Base-by-base conservation (phyloP, 2,797 vertebrate species). In the Scleropages formosus region DNA sequence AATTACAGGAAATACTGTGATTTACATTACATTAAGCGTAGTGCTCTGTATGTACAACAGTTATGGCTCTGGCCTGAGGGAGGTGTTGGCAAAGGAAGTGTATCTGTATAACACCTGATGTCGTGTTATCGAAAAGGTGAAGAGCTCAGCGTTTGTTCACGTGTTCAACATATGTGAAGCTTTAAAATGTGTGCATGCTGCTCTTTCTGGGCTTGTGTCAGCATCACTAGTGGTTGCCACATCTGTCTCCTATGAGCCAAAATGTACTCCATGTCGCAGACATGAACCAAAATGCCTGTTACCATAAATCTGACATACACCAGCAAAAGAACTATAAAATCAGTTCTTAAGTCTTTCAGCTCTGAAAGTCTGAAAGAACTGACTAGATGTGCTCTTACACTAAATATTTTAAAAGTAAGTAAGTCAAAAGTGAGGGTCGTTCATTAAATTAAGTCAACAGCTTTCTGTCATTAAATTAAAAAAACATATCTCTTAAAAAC, bases 11-110 rank as follows among this genome's bases (percentile, higher is more conserved):
- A 86, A 87, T 84, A 56, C 78, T 78, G 81, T 87, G 77, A 83
- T 84, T 85, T 88, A 79, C 82, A 82, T 81, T 73, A 76, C 86
- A 86, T 86, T 83, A 85, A 81, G 81, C 0, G 26, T 75, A 85
- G 86, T 87, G 83, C 86, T 79, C 59, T 62, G 59, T 39, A 20
- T 16, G 7, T 72, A 26, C 53, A 22, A 27, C 31, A 22, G 11
- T 73, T 46, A 73, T 24, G 44, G 58, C 24, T 62, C 13, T 15
- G 15, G 15, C 27, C 64, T 8, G 2, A 66, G 59, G 58, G 47
- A 22, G 47, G 66, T 15, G 39, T 31, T 72, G 72, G 53, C 24
- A 51, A 72, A 56, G 75, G 77, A 56, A 79, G 81, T 80, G 75
- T 74, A 63, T 46, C 3, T 53, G 24, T 24, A 44, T 68, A 68